phyloP scores from a whole-genome alignment of 2,797 vertebrate species.

The Moxostoma hubbsi region DNA sequence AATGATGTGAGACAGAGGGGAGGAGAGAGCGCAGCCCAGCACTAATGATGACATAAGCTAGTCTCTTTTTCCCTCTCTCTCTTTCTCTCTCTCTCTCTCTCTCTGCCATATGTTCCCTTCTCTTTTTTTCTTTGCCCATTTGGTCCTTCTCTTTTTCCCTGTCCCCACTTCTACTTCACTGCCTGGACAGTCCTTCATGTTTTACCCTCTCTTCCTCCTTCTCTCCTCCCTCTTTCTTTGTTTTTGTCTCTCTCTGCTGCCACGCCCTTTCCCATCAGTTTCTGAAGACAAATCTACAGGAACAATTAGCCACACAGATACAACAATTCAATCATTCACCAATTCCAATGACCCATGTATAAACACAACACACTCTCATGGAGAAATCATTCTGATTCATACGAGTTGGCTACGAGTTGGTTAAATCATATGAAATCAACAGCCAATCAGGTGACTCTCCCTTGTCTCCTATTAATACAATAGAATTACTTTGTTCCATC shows the following conservation, averaged over 20 bases:
- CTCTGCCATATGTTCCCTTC: not conserved
- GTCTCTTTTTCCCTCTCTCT: constrained; percentile 51
- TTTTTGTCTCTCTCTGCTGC: constrained; percentile 17
- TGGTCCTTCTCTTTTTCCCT: too few relatives aligned
- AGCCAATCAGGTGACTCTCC: too few relatives aligned
- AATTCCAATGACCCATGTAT: too few relatives aligned
- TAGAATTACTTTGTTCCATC: too few relatives aligned
- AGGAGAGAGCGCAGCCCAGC: constrained; percentile 70
- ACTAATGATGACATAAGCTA: constrained; percentile 76
- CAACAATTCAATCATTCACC: too few relatives aligned
- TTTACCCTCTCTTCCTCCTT: not conserved
- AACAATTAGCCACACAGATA: too few relatives aligned
- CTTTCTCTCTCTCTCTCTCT: constrained; percentile 16
- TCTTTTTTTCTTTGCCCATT: not conserved
- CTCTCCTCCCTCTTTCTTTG: not conserved
- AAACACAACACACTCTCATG: too few relatives aligned
- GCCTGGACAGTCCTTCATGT: not conserved
- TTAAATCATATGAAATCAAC: too few relatives aligned
- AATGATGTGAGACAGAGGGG: constrained; percentile 49
- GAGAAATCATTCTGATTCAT: too few relatives aligned
- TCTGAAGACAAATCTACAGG: too few relatives aligned
- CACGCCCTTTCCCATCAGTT: constrained; percentile 3
- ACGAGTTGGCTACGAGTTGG: too few relatives aligned
- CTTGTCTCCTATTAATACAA: too few relatives aligned
- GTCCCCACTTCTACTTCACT: constrained; percentile 8